These are phyloP conservation scores for Celastrina argiolus DNA, from an alignment of 2,888 invertebrate species.

Conservation along the genomic window DNA sequence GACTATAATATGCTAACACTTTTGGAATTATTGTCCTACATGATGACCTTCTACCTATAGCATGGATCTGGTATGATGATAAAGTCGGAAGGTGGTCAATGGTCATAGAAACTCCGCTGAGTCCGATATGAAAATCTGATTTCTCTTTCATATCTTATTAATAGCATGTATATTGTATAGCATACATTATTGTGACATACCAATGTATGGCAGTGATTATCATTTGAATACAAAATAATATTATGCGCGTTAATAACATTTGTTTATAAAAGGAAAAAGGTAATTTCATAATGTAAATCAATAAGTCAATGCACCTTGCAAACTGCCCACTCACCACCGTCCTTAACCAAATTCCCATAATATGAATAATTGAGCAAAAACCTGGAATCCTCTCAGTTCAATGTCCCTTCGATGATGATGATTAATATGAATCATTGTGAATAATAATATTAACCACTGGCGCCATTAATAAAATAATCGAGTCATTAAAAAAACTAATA, in stretches of 20 bases:
- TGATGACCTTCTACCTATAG: too few relatives aligned
- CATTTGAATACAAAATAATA: background rate
- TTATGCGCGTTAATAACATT: background rate
- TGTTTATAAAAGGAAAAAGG: background rate
- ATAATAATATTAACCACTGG: background rate
- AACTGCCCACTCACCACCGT: background rate
- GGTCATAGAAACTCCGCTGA: too few relatives aligned
- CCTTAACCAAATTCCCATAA: background rate
- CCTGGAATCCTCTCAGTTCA: background rate
- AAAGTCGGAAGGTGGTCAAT: too few relatives aligned
- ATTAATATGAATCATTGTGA: background rate
- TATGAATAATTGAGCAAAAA: background rate
- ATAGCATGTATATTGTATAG: too few relatives aligned
- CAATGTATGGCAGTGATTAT: too few relatives aligned
- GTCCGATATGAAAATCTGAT: too few relatives aligned
- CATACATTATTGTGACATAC: too few relatives aligned
- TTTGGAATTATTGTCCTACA: too few relatives aligned
- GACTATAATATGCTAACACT: too few relatives aligned
- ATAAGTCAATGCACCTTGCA: conserved; percentile 5
- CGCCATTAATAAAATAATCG: conserved; percentile 4
- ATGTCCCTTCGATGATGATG: background rate
- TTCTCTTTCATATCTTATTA: too few relatives aligned
- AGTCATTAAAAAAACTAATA: background rate
- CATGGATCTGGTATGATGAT: too few relatives aligned
- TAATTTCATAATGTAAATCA: conserved; percentile 1